Percentiles rank a stretch among this genome's conserved stretches.
These are phyloP conservation scores for Acanthisitta chloris DNA, from an alignment of 2,113 vertebrate species.

Conservation along the genomic window DNA sequence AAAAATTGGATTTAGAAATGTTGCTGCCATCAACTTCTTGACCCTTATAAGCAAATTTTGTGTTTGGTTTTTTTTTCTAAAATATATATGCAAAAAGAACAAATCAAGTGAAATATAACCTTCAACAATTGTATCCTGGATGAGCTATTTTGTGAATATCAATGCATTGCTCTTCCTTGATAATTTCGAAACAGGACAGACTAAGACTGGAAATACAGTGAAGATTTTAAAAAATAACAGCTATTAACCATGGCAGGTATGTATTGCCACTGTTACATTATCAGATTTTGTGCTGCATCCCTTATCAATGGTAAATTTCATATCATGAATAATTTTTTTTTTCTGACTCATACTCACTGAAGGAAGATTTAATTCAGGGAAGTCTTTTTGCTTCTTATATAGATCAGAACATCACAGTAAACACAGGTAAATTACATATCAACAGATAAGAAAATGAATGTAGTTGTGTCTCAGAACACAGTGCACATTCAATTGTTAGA, in stretches of 20 bases:
- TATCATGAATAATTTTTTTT: not conserved
- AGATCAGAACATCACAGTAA: not conserved
- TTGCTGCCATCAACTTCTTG: not conserved
- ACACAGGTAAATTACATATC: not conserved
- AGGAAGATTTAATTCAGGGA: not conserved
- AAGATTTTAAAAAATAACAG: not conserved
- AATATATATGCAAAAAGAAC: not conserved
- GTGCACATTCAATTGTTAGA: not conserved
- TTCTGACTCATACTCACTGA: not conserved
- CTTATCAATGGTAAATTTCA: not conserved
- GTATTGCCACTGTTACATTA: not conserved
- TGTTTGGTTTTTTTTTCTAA: not conserved
- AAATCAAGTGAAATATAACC: not conserved
- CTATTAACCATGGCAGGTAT: not conserved
- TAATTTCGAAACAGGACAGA: not conserved
- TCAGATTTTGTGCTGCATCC: not conserved
- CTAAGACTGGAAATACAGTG: not conserved
- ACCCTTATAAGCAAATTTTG: not conserved
- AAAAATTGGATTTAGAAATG: not conserved
- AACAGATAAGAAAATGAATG: not conserved
- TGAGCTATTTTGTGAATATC: not conserved
- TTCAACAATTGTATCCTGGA: not conserved
- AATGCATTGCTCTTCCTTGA: not conserved
- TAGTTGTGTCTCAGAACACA: not conserved
- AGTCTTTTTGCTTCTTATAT: not conserved